Percentiles rank a stretch among this genome's conserved stretches.
These are phyloP conservation scores for Lophius americanus DNA, from an alignment of 2,797 vertebrate genomes.

Conservation along the genomic window DNA sequence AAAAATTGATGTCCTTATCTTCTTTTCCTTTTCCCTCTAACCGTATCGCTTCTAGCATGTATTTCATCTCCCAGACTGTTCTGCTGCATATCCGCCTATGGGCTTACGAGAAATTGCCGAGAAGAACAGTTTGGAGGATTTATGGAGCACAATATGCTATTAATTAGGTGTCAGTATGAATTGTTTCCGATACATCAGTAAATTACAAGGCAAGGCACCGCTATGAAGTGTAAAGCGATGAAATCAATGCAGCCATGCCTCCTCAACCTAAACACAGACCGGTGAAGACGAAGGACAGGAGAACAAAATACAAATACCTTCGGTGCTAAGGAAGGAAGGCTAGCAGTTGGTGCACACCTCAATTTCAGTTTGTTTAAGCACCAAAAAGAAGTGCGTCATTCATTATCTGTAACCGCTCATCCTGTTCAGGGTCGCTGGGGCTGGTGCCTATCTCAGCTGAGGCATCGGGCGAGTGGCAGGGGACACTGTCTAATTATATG, in stretches of 20 bases:
- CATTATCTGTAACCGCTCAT: too few species aligned
- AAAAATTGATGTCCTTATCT: not conserved
- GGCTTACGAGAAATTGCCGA: not conserved
- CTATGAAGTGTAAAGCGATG: conserved; percentile 14
- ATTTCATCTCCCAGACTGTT: conserved; percentile 2
- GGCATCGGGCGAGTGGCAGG: too few species aligned
- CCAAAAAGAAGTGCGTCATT: too few species aligned
- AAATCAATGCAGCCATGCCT: conserved; percentile 24
- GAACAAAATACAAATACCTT: too few species aligned
- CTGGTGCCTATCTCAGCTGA: too few species aligned
- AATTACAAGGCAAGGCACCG: conserved; percentile 8
- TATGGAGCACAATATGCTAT: conserved; percentile 1
- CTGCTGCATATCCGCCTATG: conserved; percentile 8
- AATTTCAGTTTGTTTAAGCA: too few species aligned
- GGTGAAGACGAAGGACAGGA: not conserved
- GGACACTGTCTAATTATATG: too few species aligned
- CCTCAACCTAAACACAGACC: conserved; percentile 9
- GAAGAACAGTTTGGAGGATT: not conserved
- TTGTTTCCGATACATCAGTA: conserved; percentile 12
- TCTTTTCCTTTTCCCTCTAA: not conserved
- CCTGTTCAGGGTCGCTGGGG: too few species aligned
- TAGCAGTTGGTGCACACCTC: too few species aligned
- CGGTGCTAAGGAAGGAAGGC: too few species aligned
- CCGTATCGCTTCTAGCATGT: not conserved
- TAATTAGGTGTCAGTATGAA: not conserved